These are phyloP conservation scores for Anguilla obscura DNA, from an alignment of 2,797 vertebrate genomes.

Conservation along the genomic window DNA sequence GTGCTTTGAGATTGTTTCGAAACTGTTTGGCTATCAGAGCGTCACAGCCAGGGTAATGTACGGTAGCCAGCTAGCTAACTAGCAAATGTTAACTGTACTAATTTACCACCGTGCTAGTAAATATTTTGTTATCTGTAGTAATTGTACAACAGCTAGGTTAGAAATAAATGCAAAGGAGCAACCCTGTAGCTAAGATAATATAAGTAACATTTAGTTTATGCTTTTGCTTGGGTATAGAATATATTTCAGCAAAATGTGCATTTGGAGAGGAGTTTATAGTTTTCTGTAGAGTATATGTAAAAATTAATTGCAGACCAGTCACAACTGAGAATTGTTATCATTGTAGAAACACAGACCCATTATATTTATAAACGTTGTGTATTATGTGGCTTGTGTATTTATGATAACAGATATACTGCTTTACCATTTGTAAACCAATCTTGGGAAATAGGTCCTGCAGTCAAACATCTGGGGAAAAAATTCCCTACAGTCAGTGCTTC, in stretches of 20 bases:
- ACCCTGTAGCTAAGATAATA: too few species aligned
- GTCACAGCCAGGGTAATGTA: not conserved
- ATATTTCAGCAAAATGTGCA: too few species aligned
- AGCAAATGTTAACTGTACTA: not conserved
- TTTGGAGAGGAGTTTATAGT: too few species aligned
- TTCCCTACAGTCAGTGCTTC: not conserved
- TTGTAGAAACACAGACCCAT: too few species aligned
- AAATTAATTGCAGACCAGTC: too few species aligned
- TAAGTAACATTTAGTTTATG: too few species aligned
- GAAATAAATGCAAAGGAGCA: not conserved
- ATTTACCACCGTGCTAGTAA: not conserved
- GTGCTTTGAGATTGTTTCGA: too few species aligned
- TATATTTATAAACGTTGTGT: too few species aligned
- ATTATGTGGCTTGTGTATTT: not conserved
- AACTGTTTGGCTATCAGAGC: not conserved
- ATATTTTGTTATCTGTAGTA: not conserved
- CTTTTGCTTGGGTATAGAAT: too few species aligned
- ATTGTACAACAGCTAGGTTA: not conserved
- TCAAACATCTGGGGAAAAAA: not conserved
- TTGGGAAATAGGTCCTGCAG: not conserved
- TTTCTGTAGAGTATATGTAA: too few species aligned
- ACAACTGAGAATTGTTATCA: too few species aligned
- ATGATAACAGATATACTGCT: not conserved
- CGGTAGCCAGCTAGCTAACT: slow-evolving; percentile 54
- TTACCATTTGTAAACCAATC: not conserved